These are phyloP conservation scores for Coregonus suidteri DNA, from an alignment of 2,797 vertebrate genomes.

Conservation along the genomic window DNA sequence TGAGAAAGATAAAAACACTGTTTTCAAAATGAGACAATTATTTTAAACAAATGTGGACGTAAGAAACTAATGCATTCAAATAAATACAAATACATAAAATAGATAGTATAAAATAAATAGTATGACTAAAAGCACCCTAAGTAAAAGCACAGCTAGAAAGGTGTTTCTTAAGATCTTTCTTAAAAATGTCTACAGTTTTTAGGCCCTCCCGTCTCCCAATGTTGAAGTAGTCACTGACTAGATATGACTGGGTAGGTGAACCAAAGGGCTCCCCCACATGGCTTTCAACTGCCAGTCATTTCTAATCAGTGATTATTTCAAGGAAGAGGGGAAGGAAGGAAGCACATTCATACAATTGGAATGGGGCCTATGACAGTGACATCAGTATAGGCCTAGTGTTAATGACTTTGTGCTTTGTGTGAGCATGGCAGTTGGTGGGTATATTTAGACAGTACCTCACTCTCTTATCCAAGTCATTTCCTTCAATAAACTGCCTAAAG, in stretches of 20 bases:
- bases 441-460: slow-evolving; percentile 9
- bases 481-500: not conserved
- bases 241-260: not conserved
- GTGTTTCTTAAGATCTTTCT: too few species aligned
- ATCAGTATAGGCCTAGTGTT: not conserved
- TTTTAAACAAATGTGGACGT: too few species aligned
- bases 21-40: too few species aligned
- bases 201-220: not conserved
- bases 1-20: too few species aligned
- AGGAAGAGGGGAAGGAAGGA: not conserved
- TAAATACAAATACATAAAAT: too few species aligned
- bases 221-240: not conserved
- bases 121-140: too few species aligned
- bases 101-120: too few species aligned
- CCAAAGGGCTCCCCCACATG: not conserved
- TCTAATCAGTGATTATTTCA: not conserved
- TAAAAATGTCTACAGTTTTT: not conserved
- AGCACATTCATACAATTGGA: too few species aligned
- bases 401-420: slow-evolving; percentile 35
- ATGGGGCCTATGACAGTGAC: not conserved
- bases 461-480: not conserved
- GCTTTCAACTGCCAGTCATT: not conserved
- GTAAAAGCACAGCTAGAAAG: too few species aligned
- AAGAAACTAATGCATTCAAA: too few species aligned
- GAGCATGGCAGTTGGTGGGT: slow-evolving; percentile 11